These are phyloP conservation scores for Lethocerus indicus DNA, from an alignment of 1,140 invertebrate species.

Conservation along the genomic window DNA sequence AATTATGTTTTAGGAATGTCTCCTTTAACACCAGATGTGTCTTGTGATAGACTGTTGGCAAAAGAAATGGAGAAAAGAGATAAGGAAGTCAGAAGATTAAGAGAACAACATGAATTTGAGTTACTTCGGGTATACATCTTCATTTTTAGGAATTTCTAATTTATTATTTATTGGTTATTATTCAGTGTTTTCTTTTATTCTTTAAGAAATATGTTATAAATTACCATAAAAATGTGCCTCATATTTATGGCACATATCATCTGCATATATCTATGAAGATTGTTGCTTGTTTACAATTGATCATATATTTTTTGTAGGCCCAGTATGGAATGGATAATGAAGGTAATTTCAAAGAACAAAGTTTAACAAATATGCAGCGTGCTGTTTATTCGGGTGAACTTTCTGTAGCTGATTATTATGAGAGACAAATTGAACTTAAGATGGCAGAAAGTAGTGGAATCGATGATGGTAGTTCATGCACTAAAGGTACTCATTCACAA, in stretches of 20 bases:
- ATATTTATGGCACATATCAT: neutral
- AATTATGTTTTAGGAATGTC: slow-evolving; percentile 22
- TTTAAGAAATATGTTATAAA: neutral
- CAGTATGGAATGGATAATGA: slow-evolving; percentile 83
- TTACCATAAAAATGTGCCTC: neutral
- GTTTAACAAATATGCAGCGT: slow-evolving; percentile 61
- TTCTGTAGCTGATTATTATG: slow-evolving; percentile 69
- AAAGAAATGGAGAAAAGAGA: slow-evolving; percentile 43
- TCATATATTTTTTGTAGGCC: slow-evolving; percentile 33
- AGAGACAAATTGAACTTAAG: slow-evolving; percentile 54
- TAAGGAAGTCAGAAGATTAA: slow-evolving; percentile 45
- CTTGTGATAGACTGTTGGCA: slow-evolving; percentile 35
- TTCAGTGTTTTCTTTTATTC: neutral
- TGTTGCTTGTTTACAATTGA: neutral
- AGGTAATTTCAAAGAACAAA: slow-evolving; percentile 62
- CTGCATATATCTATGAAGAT: neutral
- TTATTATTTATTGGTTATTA: neutral
- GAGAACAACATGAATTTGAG: slow-evolving; percentile 67
- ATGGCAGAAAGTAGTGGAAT: slow-evolving; percentile 57
- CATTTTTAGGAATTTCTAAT: neutral
- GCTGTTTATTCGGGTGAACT: slow-evolving; percentile 73
- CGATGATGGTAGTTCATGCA: slow-evolving; percentile 67
- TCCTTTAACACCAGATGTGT: slow-evolving; percentile 30
- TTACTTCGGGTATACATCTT: slow-evolving; percentile 37
- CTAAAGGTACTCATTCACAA: slow-evolving; percentile 31